These are phyloP conservation scores for Myioborus miniatus DNA, from an alignment of 2,797 vertebrate genomes.

Conservation along the genomic window DNA sequence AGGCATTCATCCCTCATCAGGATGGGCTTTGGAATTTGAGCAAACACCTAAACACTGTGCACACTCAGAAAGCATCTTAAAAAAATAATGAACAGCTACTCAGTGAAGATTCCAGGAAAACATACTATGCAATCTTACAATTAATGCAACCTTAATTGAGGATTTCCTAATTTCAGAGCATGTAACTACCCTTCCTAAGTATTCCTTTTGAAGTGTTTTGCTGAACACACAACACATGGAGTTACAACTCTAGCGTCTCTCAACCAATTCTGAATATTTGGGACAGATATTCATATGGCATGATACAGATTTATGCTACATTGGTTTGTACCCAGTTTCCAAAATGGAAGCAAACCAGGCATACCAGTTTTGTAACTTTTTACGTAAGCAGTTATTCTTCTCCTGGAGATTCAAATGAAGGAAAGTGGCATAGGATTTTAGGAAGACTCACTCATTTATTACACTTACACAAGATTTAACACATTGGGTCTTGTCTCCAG, in stretches of 20 bases:
- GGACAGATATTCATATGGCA: rapidly evolving
- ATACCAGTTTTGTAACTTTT: background rate
- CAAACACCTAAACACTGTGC: background rate
- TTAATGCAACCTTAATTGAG: background rate
- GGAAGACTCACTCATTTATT: background rate
- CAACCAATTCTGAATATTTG: background rate
- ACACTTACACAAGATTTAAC: background rate
- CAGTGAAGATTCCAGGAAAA: background rate
- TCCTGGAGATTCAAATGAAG: background rate
- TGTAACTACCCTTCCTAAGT: background rate
- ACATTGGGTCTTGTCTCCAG: background rate
- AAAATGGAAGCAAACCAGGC: background rate
- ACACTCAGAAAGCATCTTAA: background rate
- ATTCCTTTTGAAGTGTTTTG: background rate
- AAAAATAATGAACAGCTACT: background rate
- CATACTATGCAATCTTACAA: background rate
- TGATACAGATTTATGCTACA: rapidly evolving
- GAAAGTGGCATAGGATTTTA: background rate
- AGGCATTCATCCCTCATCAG: background rate
- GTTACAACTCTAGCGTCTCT: background rate
- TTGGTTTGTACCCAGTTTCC: background rate
- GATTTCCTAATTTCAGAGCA: background rate
- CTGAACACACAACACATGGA: rapidly evolving
- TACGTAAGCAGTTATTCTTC: background rate
- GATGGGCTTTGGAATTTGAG: background rate